Conservation (phyloP, 2,797 vertebrate species). For the Pseudochirops corinnae region DNA sequence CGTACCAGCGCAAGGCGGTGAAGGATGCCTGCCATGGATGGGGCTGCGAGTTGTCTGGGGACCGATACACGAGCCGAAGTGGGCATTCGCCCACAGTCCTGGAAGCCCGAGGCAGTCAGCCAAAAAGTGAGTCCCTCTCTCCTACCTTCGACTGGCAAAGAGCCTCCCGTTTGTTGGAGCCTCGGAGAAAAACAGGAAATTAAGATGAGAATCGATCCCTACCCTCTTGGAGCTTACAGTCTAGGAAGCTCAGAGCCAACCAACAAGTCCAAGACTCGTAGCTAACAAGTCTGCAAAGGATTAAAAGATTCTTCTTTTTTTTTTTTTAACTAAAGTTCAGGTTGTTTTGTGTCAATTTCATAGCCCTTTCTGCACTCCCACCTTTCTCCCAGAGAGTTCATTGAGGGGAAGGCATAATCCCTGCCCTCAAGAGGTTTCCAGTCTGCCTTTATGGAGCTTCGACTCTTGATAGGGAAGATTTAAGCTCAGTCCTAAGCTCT, state of each 20-base stretch:
- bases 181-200: background rate
- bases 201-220: background rate
- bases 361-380: background rate
- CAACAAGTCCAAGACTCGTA: background rate
- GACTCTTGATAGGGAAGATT: background rate
- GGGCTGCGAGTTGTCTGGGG: background rate
- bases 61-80: background rate
- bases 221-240: background rate
- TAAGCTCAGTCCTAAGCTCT: background rate
- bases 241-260: background rate
- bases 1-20: conserved; percentile 62
- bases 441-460: background rate
- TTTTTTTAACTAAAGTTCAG: background rate
- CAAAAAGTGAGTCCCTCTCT: background rate
- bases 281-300: background rate
- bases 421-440: background rate
- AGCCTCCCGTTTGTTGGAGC: background rate
- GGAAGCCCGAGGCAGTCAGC: background rate
- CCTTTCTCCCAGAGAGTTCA: background rate
- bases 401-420: background rate
- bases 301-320: background rate
- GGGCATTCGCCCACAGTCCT: background rate
- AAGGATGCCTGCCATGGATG: conserved; percentile 30
- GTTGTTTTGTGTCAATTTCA: background rate
- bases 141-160: background rate